Percentiles rank a stretch among this genome's conserved stretches.
Evolutionary conservation across 64 coral and sea anemone genomes (phyloP).

Genomic region (Anthopleura sola): DNA sequence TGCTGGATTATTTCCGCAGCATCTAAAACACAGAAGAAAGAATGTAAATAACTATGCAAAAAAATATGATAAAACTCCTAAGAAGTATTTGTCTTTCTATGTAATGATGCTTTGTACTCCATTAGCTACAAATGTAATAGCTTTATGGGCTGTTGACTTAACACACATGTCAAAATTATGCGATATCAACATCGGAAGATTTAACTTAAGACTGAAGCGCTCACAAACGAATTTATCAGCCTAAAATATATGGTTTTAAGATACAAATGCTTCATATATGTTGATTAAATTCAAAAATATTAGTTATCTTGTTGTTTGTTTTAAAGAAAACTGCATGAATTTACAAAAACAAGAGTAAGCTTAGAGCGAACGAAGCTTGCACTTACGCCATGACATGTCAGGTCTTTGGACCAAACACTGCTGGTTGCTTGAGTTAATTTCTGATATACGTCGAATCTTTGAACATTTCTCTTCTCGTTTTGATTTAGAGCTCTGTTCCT

Average conservation of each 20-base stretch:
- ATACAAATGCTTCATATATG: too few relatives aligned
- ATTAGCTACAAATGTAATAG: not conserved
- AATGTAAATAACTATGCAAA: not conserved
- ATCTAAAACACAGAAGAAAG: conserved; percentile 22
- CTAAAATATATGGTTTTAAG: too few relatives aligned
- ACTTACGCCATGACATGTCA: conserved; percentile 61
- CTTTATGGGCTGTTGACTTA: not conserved
- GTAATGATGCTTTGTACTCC: not conserved
- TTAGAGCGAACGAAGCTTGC: not conserved
- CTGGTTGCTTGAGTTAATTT: conserved; percentile 28
- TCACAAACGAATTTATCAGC: not conserved
- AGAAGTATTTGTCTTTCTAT: not conserved
- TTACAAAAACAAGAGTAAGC: not conserved
- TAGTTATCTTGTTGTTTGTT: too few relatives aligned
- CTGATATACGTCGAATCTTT: conserved; percentile 54
- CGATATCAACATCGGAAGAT: not conserved
- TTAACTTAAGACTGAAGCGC: not conserved
- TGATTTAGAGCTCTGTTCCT: conserved; percentile 39
- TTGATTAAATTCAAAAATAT: conserved; percentile 1
- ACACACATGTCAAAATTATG: not conserved
- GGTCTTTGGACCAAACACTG: conserved; percentile 59
- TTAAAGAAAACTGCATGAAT: too few relatives aligned
- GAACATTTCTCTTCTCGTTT: conserved; percentile 57
- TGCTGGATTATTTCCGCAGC: conserved; percentile 74
- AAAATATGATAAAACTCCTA: not conserved